Evolutionary conservation across 2,888 invertebrate species (phyloP).

Genomic region (Yponomeuta evonymella): DNA sequence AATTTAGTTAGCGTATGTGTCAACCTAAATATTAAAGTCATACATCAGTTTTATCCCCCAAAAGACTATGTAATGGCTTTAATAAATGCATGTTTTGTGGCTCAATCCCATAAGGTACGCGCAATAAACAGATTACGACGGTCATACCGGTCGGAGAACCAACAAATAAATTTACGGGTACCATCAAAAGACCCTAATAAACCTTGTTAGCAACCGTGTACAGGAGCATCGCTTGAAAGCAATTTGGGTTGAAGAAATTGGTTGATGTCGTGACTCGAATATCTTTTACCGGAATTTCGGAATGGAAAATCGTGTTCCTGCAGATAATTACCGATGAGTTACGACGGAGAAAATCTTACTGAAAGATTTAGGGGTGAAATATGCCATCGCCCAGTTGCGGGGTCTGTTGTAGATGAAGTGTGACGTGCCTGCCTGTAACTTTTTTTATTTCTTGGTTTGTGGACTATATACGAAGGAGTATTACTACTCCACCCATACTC

Average conservation of each 20-base stretch:
- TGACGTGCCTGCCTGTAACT: not conserved
- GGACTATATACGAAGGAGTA: no score
- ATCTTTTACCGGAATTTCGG: not conserved
- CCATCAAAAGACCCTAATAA: conserved; percentile 3
- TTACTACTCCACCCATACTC: no score
- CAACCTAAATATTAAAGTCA: not conserved
- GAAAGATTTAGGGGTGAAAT: not conserved
- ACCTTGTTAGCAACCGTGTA: not conserved
- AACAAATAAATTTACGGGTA: conserved; percentile 1
- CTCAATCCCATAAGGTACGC: not conserved
- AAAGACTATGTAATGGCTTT: not conserved
- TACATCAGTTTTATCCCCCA: not conserved
- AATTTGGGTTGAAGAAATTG: not conserved
- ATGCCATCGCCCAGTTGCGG: not conserved
- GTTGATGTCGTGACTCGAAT: conserved; percentile 1
- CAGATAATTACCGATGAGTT: not conserved
- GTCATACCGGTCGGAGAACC: not conserved
- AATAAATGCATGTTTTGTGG: conserved; percentile 1
- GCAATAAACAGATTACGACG: not conserved
- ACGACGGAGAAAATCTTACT: not conserved
- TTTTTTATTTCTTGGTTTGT: no score
- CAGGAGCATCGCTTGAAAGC: not conserved
- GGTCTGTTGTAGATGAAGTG: not conserved
- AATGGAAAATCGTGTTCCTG: not conserved
- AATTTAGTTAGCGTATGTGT: no score